phyloP scores from a whole-genome alignment of 2,888 invertebrate genomes.

The Alcis repandata region DNA sequence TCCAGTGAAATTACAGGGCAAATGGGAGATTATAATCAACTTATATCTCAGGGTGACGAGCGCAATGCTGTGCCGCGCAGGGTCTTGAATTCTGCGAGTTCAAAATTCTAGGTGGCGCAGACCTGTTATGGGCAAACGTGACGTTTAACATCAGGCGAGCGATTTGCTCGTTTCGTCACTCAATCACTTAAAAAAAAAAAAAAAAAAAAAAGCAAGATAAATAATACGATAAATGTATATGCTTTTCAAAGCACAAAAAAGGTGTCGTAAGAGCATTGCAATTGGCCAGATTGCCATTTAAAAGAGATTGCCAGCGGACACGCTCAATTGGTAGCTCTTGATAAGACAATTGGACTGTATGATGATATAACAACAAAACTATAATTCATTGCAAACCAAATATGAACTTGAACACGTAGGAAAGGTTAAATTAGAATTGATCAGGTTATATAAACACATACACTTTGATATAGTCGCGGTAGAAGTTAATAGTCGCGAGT shows the following conservation, averaged over 20 bases:
- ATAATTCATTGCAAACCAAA: constrained; percentile 31
- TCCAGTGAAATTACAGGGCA: no score
- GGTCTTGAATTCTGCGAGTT: no score
- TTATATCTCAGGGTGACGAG: no score
- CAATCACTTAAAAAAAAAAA: no score
- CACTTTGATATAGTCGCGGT: no score
- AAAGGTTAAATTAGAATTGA: constrained; percentile 34
- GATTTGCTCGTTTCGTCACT: no score
- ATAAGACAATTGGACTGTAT: constrained; percentile 42
- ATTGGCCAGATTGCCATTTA: constrained; percentile 40
- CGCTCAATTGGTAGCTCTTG: constrained; percentile 39
- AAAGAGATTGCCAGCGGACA: constrained; percentile 34
- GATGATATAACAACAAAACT: constrained; percentile 39
- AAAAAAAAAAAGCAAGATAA: neutral
- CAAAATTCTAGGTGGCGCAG: no score
- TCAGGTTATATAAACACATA: neutral
- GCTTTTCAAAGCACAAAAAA: constrained; percentile 19
- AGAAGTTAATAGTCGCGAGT: no score
- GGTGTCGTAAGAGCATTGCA: constrained; percentile 28
- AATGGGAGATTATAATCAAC: no score
- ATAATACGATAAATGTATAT: neutral
- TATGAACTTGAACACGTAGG: constrained; percentile 43
- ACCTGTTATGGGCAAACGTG: no score
- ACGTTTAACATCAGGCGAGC: no score
- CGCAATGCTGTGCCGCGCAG: no score